A percentile compares a stretch with the other conserved stretches of the same genome.
Conservation (phyloP, 2,888 invertebrate species). For the Omphaloscelis lunosa region DNA sequence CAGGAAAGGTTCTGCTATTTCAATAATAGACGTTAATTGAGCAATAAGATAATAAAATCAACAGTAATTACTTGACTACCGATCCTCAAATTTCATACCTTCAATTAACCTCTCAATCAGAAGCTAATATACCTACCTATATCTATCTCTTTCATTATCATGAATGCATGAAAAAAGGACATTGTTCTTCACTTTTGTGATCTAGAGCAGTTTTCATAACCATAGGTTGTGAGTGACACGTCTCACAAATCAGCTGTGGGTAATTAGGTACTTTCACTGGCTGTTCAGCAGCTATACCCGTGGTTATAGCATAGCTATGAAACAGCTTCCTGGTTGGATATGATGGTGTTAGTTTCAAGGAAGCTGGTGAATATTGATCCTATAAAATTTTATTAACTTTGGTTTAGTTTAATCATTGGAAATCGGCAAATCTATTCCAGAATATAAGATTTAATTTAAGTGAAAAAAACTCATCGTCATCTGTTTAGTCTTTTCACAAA, state of each 20-base stretch:
- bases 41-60: conserved; percentile 17
- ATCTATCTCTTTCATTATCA: background rate
- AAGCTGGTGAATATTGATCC: background rate
- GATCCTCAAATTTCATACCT: background rate
- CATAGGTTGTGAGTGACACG: conserved; percentile 48
- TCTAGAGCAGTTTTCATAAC: conserved; percentile 11
- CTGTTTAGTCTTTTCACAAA: too few relatives aligned
- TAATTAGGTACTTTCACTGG: conserved; percentile 69
- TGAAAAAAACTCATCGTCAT: too few relatives aligned
- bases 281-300: background rate
- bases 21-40: background rate
- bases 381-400: background rate
- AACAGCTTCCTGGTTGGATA: conserved; percentile 33
- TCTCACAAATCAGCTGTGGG: conserved; percentile 54
- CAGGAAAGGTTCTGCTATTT: background rate
- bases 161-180: background rate
- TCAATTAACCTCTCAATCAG: background rate
- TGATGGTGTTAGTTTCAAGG: background rate
- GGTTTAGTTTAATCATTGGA: background rate
- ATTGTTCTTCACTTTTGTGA: background rate
- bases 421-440: background rate
- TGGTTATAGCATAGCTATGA: conserved; percentile 29
- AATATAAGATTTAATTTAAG: background rate
- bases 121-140: background rate
- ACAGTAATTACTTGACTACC: background rate